A percentile compares a stretch with the other conserved stretches of the same genome.
These are phyloP conservation scores for Aplodontia rufa DNA, from an alignment of 2,113 vertebrate genomes.

Conservation along the genomic window DNA sequence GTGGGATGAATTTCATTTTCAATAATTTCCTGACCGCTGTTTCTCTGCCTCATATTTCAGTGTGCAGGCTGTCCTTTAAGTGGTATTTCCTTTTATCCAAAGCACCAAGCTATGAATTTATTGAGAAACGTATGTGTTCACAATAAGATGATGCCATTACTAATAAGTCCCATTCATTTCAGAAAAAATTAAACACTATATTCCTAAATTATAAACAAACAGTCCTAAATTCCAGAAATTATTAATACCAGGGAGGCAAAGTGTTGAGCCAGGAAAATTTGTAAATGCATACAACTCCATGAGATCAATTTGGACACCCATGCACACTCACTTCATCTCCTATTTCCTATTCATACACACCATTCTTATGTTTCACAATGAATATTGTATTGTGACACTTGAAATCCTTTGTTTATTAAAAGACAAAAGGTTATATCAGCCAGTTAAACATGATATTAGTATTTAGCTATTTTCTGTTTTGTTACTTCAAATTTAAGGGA, in stretches of 20 bases:
- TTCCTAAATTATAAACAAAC: slow-evolving; percentile 59
- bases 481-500: slow-evolving; percentile 47
- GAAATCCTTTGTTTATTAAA: slow-evolving; percentile 70
- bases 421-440: slow-evolving; percentile 20
- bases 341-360: background rate
- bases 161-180: slow-evolving; percentile 21
- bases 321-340: background rate
- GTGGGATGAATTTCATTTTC: slow-evolving; percentile 15
- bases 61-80: slow-evolving; percentile 25
- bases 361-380: slow-evolving; percentile 30
- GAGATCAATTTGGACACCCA: background rate
- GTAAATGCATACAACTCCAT: background rate
- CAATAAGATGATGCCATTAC: slow-evolving; percentile 34
- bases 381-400: slow-evolving; percentile 17
- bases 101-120: slow-evolving; percentile 52
- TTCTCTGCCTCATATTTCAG: background rate
- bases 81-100: slow-evolving; percentile 40
- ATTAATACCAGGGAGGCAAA: slow-evolving; percentile 31
- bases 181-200: slow-evolving; percentile 43
- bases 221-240: slow-evolving; percentile 43
- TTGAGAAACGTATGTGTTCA: slow-evolving; percentile 49
- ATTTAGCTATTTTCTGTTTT: slow-evolving; percentile 67
- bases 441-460: slow-evolving; percentile 61
- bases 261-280: background rate
- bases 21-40: background rate